These are phyloP conservation scores for Mesocricetus auratus DNA, from an alignment of 2,113 vertebrate genomes.

Conservation along the genomic window DNA sequence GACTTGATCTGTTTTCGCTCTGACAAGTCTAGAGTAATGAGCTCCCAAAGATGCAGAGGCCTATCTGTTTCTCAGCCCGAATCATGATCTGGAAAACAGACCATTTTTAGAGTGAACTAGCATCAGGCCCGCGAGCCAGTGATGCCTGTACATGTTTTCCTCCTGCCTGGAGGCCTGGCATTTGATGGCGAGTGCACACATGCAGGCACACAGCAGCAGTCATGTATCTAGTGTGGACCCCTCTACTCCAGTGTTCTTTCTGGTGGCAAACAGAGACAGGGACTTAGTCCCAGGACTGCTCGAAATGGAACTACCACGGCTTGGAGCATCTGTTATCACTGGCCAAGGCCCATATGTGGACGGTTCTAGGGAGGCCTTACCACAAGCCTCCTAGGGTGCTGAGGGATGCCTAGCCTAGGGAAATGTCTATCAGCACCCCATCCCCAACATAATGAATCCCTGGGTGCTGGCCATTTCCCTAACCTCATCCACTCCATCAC, in stretches of 20 bases:
- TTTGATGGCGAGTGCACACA: no score
- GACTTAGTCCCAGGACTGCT: conserved; percentile 3
- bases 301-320: background rate
- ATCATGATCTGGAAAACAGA: background rate
- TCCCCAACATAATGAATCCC: accelerated
- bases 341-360: background rate
- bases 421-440: accelerated
- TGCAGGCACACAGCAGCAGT: background rate
- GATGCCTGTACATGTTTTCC: accelerated
- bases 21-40: background rate
- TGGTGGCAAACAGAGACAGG: background rate
- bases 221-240: background rate
- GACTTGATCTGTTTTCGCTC: conserved; percentile 10
- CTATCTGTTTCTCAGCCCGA: background rate
- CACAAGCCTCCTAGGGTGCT: accelerated
- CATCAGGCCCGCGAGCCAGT: background rate
- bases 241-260: conserved; percentile 44
- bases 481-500: accelerated
- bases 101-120: background rate
- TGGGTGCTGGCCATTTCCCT: accelerated
- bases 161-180: accelerated
- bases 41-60: background rate
- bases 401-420: accelerated
- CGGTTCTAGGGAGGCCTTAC: background rate
- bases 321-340: background rate